phyloP scores from a whole-genome alignment of 64 coral and sea anemone genomes.

The Dendrophyllia cribrosa region DNA sequence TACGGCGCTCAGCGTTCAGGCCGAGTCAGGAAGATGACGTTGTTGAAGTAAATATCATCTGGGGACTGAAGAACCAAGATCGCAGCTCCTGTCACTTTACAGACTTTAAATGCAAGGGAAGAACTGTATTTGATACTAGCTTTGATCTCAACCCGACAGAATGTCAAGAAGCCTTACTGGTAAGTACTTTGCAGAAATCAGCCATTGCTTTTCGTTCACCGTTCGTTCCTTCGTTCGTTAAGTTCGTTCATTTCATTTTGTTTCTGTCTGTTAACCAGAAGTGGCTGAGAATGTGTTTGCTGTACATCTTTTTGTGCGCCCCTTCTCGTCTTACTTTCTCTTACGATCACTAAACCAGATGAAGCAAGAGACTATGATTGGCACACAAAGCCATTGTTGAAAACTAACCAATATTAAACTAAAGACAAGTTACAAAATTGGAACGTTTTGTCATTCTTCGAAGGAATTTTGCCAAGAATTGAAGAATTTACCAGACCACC shows the following conservation, averaged over 20 bases:
- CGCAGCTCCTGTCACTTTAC: conserved; percentile 75
- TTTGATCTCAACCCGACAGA: conserved; percentile 80
- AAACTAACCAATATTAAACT: neutral
- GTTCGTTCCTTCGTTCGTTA: neutral
- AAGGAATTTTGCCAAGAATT: conserved; percentile 82
- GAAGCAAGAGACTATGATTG: no score
- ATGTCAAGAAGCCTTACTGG: conserved; percentile 72
- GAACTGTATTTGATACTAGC: conserved; percentile 73
- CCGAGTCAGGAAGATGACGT: conserved; percentile 83
- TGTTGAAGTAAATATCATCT: conserved; percentile 70
- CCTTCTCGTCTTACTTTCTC: no score
- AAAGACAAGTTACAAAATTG: neutral
- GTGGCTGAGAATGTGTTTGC: no score
- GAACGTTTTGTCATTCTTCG: neutral
- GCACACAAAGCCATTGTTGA: no score
- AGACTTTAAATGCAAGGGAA: conserved; percentile 83
- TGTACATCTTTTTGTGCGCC: no score
- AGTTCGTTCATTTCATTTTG: neutral
- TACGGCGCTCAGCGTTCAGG: conserved; percentile 44
- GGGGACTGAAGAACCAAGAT: conserved; percentile 81
- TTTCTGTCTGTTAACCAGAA: no score
- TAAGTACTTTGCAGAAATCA: conserved; percentile 5
- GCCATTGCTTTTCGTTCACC: neutral
- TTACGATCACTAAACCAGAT: no score
- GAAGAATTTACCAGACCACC: conserved; percentile 35